phyloP scores from a whole-genome alignment of 2,113 vertebrate species.

The Ramphastos sulfuratus region DNA sequence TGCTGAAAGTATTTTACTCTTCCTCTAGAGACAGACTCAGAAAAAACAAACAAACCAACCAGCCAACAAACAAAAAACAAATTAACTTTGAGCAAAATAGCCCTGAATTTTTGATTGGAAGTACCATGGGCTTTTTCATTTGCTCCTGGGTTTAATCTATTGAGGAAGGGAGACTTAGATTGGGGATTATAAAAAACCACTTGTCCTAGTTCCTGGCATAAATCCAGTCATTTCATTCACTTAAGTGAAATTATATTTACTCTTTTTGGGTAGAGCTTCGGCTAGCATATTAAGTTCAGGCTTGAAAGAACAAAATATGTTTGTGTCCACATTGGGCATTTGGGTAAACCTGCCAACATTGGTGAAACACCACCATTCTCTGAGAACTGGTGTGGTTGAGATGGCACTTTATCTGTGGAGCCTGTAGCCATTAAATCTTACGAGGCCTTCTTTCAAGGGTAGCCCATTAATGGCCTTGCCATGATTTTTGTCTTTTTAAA shows the following conservation, averaged over 20 bases:
- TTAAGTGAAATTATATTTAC: conserved; percentile 8
- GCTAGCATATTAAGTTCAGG: neutral
- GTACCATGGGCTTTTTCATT: neutral
- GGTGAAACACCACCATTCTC: neutral
- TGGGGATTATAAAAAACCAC: neutral
- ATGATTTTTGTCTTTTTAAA: neutral
- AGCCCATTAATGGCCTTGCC: neutral
- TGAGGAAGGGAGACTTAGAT: neutral
- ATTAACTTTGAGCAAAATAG: neutral
- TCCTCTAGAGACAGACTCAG: neutral
- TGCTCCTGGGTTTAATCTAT: neutral
- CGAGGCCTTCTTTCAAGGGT: neutral
- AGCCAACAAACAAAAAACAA: too few species aligned
- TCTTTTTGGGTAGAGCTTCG: neutral
- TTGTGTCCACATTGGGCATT: neutral
- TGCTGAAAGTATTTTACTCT: neutral
- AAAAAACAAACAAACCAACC: neutral
- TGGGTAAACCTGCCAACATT: neutral
- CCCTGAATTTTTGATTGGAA: neutral
- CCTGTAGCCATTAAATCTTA: neutral
- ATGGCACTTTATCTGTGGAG: neutral
- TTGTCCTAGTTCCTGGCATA: neutral
- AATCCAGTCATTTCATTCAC: neutral
- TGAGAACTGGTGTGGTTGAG: neutral
- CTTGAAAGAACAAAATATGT: neutral